A percentile compares a stretch with the other conserved stretches of the same genome.
Conservation (phyloP, 2,888 invertebrate genomes). For the Lacanobia oleracea region DNA sequence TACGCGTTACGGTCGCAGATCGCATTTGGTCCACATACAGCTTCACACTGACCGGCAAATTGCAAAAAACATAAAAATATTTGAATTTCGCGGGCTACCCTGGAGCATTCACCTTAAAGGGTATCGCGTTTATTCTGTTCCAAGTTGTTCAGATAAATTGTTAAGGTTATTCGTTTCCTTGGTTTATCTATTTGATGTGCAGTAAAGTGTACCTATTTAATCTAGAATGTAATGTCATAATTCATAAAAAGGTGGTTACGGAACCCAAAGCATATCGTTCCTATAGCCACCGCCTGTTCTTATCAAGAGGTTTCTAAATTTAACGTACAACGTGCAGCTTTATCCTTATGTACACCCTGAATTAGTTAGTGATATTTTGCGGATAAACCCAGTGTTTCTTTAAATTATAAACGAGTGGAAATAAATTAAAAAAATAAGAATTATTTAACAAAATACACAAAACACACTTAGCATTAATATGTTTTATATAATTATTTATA, state of each 20-base stretch:
- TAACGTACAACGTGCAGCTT: not conserved
- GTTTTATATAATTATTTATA: slow-evolving; percentile 15
- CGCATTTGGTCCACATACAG: too few species aligned
- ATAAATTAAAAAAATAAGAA: not conserved
- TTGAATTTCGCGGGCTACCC: too few species aligned
- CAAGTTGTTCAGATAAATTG: too few species aligned
- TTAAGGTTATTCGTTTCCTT: too few species aligned
- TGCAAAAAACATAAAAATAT: too few species aligned
- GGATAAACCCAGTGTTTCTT: slow-evolving; percentile 28
- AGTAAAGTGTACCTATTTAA: too few species aligned
- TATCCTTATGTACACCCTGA: slow-evolving; percentile 12
- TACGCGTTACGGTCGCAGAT: too few species aligned
- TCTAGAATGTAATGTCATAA: too few species aligned
- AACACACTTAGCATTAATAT: not conserved
- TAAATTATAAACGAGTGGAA: slow-evolving; percentile 3
- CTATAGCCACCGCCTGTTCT: not conserved
- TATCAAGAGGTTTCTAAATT: slow-evolving; percentile 7
- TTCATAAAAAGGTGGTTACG: not conserved
- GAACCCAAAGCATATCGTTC: not conserved
- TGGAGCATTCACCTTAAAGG: too few species aligned
- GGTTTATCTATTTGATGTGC: too few species aligned
- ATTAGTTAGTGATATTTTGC: slow-evolving; percentile 20
- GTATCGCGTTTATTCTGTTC: too few species aligned
- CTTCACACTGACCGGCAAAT: too few species aligned
- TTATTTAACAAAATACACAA: not conserved